Base-by-base conservation (phyloP, 2,113 vertebrate genomes). In the Mellivora capensis region DNA sequence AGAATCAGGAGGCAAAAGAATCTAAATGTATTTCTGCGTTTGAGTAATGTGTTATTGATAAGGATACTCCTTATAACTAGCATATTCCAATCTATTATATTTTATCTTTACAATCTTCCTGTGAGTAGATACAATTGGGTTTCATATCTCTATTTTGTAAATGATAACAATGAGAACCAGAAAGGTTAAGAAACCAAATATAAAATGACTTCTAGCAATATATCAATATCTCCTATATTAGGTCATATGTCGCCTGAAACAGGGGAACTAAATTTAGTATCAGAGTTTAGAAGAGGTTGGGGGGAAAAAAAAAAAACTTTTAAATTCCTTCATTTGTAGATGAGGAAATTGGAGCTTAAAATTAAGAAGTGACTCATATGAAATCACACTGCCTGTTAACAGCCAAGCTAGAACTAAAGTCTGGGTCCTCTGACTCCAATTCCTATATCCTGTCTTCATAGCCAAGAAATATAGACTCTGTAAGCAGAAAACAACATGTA, bases 141-240 rank as follows among this genome's bases (percentile, higher is more conserved):
- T 90, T 87, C 79, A 13, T 72, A 82, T 84, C 49, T 82, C 42
- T 42, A 90, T 49, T 89, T 95, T 64, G 17, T 90, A 86, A 91
- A 71, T 94, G 37, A 54, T 85, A 85, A 89, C 49, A 89, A 7
- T 88, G n/a, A 95, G 37, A 31, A 7, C 7, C 9, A 72, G 52
- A 93, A 83, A 90, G 23, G 13, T 67, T 90, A 94, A 96, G 64
- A 87, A 86, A 94, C n/a, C 15, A 69, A 82, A 79, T 69, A 29
- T 52, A 85, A 96, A 94, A 15, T 49, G 59, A 72, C 39, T 94
- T 52, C 61, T 64, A 77, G 74, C 20, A 89, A 77, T 96, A 64
- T 90, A 96, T 93, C 52, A 72, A 20, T 54, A 82, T 62, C 34
- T 90, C 69, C 11, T 77, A 21, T 71, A 49, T 83, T 62, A 87